Evolutionary conservation across 2,113 vertebrate genomes (phyloP), one percentile per base, ranked within the genome.

Genomic region (Barnardius zonarius): DNA sequence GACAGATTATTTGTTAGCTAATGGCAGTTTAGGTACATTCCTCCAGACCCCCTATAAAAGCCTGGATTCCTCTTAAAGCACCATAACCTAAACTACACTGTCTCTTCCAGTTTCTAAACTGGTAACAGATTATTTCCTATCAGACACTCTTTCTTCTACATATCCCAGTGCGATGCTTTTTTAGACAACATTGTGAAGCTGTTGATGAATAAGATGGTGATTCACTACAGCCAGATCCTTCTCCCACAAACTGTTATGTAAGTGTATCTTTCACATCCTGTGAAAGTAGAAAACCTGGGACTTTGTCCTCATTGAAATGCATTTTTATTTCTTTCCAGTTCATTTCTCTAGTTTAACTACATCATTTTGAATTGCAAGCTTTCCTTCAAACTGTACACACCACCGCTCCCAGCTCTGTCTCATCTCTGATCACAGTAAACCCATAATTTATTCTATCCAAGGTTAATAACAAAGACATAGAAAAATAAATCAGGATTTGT

Each of bases 161-260:
- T 77, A 83, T 89, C 72, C 96, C 77, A 75, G 11, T 10, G 10
- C 5, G 33, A 92, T 35, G 88, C 95, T 80, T 95, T 95, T 96
- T 95, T 57, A 96, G 66, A 89, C 55, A 89, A 75, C 86, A 84
- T 77, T 8, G 19, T 84, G 77, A 88, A 94, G 88, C 9, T 93
- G 88, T 48, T 92, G 94, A 96, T 92, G 95, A 96, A 89, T 95
- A 96, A 96, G 91, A 91, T 84, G 82, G 84, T 96, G 96, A 97
- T 91, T 95, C 95, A 96, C 63, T 91, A 79, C 0, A 91, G 82
- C 62, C 83, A 96, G 70, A 93, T 91, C 91, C 77, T 76, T 91
- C 95, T 95, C 96, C 96, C 93, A 95, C 96, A 87, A 76, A 68
- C 67, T 24, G 49, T 97, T 97, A 96, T 46, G 66, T 92, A 97